phyloP scores from a whole-genome alignment of 2,888 invertebrate genomes.

The Cartodere bifasciata region DNA sequence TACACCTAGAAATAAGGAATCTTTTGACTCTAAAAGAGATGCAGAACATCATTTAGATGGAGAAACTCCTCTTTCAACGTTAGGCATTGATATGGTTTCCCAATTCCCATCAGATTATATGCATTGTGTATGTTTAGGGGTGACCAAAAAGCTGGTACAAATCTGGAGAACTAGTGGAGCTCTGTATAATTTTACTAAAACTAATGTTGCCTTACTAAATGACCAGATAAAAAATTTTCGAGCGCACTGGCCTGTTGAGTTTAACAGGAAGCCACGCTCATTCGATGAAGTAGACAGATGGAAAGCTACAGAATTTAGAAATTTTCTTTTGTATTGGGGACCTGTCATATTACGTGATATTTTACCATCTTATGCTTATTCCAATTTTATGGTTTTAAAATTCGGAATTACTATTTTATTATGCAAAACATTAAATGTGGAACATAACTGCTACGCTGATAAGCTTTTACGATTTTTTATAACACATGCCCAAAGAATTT shows the following conservation, averaged over 20 bases:
- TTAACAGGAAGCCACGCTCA: constrained; percentile 18
- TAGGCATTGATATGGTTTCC: constrained; percentile 14
- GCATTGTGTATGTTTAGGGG: constrained; percentile 18
- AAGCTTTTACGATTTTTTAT: constrained; percentile 10
- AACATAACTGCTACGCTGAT: constrained; percentile 14
- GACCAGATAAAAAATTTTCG: constrained; percentile 1
- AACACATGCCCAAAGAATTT: constrained; percentile 7
- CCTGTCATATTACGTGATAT: constrained; percentile 14
- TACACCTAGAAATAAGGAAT: constrained; percentile 14
- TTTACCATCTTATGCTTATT: constrained; percentile 12
- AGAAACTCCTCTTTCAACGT: constrained; percentile 11
- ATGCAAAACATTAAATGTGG: constrained; percentile 10
- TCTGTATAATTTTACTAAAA: constrained; percentile 10
- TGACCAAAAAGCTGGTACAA: constrained; percentile 17
- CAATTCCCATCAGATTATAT: constrained; percentile 17
- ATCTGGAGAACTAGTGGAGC: constrained; percentile 15
- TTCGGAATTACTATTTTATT: constrained; percentile 16
- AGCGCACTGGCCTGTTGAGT: constrained; percentile 18
- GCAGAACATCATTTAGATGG: constrained; percentile 15
- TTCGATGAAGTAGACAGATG: constrained; percentile 16
- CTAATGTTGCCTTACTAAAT: constrained; percentile 7
- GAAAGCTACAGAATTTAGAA: constrained; percentile 19
- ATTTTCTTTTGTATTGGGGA: constrained; percentile 17
- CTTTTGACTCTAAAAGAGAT: constrained; percentile 10
- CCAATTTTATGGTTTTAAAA: constrained; percentile 15